Conservation (phyloP, 2,113 vertebrate genomes). For the Oncorhynchus keta region DNA sequence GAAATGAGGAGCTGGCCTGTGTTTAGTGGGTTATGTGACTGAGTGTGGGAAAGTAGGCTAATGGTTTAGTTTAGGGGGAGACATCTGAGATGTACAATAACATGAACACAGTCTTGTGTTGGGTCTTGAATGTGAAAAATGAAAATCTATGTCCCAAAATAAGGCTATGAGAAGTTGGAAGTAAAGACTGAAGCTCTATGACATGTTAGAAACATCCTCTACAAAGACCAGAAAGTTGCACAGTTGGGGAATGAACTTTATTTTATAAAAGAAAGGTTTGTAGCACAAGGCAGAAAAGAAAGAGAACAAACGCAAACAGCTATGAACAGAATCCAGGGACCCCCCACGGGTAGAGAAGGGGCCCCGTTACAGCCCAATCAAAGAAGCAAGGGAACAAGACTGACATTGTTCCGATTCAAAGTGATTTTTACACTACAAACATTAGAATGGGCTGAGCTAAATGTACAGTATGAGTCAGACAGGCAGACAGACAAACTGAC, state of each 20-base stretch:
- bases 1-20: slow-evolving; percentile 50
- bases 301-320: slow-evolving; percentile 85
- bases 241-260: slow-evolving; percentile 84
- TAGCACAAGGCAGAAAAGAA: slow-evolving; percentile 88
- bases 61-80: slow-evolving; percentile 39
- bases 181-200: neutral
- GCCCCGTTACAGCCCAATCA: slow-evolving; percentile 90
- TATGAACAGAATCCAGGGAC: slow-evolving; percentile 88
- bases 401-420: slow-evolving; percentile 66
- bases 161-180: neutral
- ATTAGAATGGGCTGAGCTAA: slow-evolving; percentile 61
- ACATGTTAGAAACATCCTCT: slow-evolving; percentile 1
- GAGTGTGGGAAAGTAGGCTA: slow-evolving; percentile 66
- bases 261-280: slow-evolving; percentile 88
- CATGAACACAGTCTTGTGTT: slow-evolving; percentile 18
- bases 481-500: no score
- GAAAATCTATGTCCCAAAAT: neutral
- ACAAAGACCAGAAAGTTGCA: slow-evolving; percentile 12
- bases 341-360: slow-evolving; percentile 78
- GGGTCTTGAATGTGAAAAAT: neutral
- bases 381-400: slow-evolving; percentile 73
- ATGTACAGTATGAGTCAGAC: slow-evolving; percentile 64
- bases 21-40: neutral
- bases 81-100: slow-evolving; percentile 15
- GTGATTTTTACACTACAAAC: slow-evolving; percentile 63